Conservation (phyloP, 2,888 invertebrate genomes). For the Agriotes lineatus region DNA sequence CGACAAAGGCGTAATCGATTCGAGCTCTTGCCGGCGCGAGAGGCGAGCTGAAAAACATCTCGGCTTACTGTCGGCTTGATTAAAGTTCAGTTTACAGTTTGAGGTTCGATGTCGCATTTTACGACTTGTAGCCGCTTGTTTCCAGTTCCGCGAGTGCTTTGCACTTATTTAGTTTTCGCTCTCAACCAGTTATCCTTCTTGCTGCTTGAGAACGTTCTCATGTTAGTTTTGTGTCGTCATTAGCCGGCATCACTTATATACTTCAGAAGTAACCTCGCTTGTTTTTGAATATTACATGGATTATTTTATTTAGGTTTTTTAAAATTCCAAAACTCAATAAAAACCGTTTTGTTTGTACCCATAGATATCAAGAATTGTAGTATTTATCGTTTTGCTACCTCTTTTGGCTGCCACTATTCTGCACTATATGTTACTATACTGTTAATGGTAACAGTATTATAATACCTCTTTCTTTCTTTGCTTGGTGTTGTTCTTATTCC, state of each 20-base stretch:
- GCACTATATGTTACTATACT: no score
- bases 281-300: no score
- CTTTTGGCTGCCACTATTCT: no score
- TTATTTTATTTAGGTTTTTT: no score
- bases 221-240: background rate
- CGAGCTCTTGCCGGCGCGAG: background rate
- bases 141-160: background rate
- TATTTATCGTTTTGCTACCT: no score
- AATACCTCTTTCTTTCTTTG: no score
- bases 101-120: slow-evolving; percentile 3
- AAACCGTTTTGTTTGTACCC: no score
- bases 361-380: no score
- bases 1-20: background rate
- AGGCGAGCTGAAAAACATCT: slow-evolving; percentile 6
- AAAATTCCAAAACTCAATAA: no score
- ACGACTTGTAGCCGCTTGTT: background rate
- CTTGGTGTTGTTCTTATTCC: no score
- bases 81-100: slow-evolving; percentile 16
- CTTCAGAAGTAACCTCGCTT: no score
- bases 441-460: no score
- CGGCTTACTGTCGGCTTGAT: slow-evolving; percentile 9
- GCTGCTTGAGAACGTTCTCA: background rate
- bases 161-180: background rate
- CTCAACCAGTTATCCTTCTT: background rate
- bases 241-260: background rate